phyloP scores from a whole-genome alignment of 2,113 vertebrate genomes.

The Bubo scandiacus region DNA sequence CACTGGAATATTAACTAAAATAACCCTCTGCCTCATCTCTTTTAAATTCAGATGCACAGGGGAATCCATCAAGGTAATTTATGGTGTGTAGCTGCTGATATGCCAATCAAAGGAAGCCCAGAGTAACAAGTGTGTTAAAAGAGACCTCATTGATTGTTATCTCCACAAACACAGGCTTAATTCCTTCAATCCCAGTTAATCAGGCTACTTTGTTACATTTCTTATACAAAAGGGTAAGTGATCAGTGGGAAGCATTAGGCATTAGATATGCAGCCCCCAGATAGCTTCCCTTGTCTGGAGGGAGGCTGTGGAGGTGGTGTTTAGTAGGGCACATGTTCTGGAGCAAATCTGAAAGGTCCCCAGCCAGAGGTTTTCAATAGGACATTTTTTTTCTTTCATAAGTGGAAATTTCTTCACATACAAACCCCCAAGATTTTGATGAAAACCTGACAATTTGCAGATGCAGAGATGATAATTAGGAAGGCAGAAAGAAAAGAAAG shows the following conservation, averaged over 20 bases:
- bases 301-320: neutral
- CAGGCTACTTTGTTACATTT: neutral
- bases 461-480: neutral
- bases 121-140: constrained; percentile 31
- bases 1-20: constrained; percentile 43
- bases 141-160: constrained; percentile 36
- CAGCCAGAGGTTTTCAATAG: neutral
- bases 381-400: neutral
- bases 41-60: constrained; percentile 44
- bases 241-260: neutral
- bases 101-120: constrained; percentile 52
- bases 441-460: constrained; percentile 18
- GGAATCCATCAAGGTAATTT: constrained; percentile 56
- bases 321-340: neutral
- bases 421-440: neutral
- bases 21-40: constrained; percentile 21
- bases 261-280: neutral
- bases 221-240: neutral
- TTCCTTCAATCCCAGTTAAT: constrained; percentile 44
- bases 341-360: neutral
- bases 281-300: neutral
- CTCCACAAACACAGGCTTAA: constrained; percentile 22
- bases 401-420: neutral
- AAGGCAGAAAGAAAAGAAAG: neutral
- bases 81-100: constrained; percentile 32